These are phyloP conservation scores for Elgaria multicarinata DNA, from an alignment of 2,113 vertebrate genomes.

Conservation along the genomic window DNA sequence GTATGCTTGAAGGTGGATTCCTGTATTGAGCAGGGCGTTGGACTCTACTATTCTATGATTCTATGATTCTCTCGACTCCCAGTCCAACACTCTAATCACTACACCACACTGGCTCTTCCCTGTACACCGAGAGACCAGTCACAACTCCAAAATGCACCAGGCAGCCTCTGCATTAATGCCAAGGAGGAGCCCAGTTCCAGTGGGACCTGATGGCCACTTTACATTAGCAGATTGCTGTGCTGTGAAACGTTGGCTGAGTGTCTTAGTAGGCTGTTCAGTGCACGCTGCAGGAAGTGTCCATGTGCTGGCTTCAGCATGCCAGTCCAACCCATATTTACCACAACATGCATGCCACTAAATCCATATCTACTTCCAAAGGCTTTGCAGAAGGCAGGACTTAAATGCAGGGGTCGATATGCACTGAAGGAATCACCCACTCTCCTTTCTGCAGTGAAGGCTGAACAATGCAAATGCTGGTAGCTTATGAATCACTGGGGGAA, in stretches of 20 bases:
- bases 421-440: background rate
- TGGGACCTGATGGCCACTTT: too few species aligned
- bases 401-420: too few species aligned
- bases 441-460: background rate
- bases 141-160: background rate
- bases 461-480: background rate
- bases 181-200: background rate
- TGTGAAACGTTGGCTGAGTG: background rate
- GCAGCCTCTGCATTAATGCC: background rate
- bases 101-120: too few species aligned
- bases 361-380: background rate
- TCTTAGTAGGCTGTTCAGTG: background rate
- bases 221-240: background rate
- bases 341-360: background rate
- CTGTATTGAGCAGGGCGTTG: too few species aligned
- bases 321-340: background rate
- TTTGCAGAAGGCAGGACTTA: background rate
- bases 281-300: background rate
- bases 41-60: too few species aligned
- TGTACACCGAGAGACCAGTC: too few species aligned
- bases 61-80: too few species aligned
- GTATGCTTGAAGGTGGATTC: too few species aligned
- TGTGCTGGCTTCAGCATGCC: background rate
- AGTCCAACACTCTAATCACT: too few species aligned
- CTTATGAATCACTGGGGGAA: too few species aligned